phyloP scores from a whole-genome alignment of 2,797 vertebrate genomes.

The Perodicticus potto region DNA sequence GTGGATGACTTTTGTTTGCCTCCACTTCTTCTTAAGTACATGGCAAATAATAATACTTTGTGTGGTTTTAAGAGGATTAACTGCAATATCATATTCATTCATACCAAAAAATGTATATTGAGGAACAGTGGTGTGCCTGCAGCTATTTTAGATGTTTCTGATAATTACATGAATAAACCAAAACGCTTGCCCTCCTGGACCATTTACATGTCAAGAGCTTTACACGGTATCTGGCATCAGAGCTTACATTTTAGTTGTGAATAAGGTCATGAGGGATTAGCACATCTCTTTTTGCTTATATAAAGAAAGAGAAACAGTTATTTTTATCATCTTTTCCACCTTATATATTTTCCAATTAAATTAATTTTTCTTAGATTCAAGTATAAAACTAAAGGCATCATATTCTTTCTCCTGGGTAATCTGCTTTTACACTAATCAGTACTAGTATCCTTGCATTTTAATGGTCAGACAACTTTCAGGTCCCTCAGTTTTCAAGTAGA shows the following conservation, averaged over 20 bases:
- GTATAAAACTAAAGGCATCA: neutral
- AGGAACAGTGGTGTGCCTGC: neutral
- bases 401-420: neutral
- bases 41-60: neutral
- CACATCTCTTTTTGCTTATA: neutral
- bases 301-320: neutral
- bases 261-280: neutral
- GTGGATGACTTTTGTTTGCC: neutral
- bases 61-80: neutral
- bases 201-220: neutral
- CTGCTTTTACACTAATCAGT: neutral
- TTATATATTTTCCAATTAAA: neutral
- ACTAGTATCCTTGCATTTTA: neutral
- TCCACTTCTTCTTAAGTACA: slow-evolving; percentile 16
- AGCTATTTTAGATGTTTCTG: neutral
- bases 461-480: neutral
- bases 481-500: neutral
- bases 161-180: neutral
- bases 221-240: neutral
- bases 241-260: slow-evolving; percentile 3
- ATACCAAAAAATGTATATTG: neutral
- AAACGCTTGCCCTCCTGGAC: neutral
- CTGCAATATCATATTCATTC: neutral
- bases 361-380: neutral
- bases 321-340: neutral